A percentile compares a stretch with the other conserved stretches of the same genome.
Conservation (phyloP, 2,113 vertebrate genomes). For the Dascyllus trimaculatus region DNA sequence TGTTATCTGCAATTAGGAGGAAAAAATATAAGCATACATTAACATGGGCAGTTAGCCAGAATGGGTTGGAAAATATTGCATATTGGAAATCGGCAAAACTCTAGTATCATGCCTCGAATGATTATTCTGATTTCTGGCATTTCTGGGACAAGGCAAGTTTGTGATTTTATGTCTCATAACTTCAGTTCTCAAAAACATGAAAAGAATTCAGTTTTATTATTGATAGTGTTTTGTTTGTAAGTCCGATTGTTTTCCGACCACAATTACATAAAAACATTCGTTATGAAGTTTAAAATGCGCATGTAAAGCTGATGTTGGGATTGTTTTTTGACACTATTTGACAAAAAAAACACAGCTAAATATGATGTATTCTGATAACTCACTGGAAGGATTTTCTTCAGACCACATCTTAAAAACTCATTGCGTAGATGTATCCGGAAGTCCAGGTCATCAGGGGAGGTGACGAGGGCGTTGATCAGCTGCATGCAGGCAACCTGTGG, state of each 20-base stretch:
- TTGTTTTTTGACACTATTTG: too few relatives aligned
- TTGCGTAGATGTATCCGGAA: slow-evolving; percentile 99
- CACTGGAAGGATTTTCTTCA: slow-evolving; percentile 95
- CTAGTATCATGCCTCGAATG: neutral
- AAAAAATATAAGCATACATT: too few relatives aligned
- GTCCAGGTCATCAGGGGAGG: slow-evolving; percentile 96
- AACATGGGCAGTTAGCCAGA: too few relatives aligned
- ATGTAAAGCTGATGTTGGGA: too few relatives aligned
- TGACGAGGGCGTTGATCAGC: slow-evolving; percentile 97
- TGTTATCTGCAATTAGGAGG: too few relatives aligned
- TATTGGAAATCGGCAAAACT: too few relatives aligned
- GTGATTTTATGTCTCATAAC: neutral
- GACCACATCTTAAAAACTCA: slow-evolving; percentile 95
- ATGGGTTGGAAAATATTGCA: too few relatives aligned
- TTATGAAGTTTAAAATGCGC: too few relatives aligned
- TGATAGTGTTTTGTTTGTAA: slow-evolving; percentile 12
- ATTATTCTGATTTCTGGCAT: neutral
- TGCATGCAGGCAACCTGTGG: slow-evolving; percentile 97
- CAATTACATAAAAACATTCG: neutral
- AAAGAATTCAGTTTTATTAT: neutral
- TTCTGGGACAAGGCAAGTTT: neutral
- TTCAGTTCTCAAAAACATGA: neutral
- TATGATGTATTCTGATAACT: slow-evolving; percentile 71
- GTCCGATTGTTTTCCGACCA: slow-evolving; percentile 7
- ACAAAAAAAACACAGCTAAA: too few relatives aligned